Evolutionary conservation across 2,113 vertebrate genomes (phyloP).

Genomic region (Crypturellus undulatus): DNA sequence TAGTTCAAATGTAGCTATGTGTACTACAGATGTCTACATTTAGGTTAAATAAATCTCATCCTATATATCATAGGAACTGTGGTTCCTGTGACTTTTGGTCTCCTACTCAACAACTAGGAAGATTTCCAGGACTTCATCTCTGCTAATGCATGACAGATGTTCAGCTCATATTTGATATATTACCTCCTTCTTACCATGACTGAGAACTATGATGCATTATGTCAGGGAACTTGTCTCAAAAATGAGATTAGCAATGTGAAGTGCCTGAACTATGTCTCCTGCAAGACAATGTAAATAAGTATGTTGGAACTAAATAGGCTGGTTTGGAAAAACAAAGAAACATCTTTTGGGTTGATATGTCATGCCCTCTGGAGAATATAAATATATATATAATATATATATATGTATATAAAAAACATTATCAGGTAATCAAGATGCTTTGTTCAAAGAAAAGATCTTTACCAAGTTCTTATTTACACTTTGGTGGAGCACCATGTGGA

Average conservation of each 20-base stretch:
- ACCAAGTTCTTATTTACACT: not conserved
- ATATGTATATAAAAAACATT: no score
- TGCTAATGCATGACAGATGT: conserved; percentile 10
- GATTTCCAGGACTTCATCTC: not conserved
- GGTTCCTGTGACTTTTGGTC: not conserved
- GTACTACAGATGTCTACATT: not conserved
- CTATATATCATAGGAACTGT: not conserved
- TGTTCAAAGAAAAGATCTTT: not conserved
- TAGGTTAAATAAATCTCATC: not conserved
- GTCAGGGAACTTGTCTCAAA: not conserved
- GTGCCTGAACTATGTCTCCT: not conserved
- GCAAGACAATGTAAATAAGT: not conserved
- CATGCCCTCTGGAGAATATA: rapidly evolving
- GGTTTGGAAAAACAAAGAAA: not conserved
- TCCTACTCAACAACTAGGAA: not conserved
- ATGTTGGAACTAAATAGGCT: not conserved
- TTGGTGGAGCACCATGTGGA: not conserved
- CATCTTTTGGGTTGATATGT: not conserved
- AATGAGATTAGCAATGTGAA: conserved; percentile 20
- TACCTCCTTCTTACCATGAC: not conserved
- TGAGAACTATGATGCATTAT: not conserved
- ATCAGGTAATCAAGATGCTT: no score
- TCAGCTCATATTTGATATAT: conserved; percentile 42
- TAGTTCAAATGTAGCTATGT: not conserved
- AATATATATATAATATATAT: no score